Evolutionary conservation across 2,113 vertebrate species (phyloP).

Genomic region (Sisor rabdophorus): DNA sequence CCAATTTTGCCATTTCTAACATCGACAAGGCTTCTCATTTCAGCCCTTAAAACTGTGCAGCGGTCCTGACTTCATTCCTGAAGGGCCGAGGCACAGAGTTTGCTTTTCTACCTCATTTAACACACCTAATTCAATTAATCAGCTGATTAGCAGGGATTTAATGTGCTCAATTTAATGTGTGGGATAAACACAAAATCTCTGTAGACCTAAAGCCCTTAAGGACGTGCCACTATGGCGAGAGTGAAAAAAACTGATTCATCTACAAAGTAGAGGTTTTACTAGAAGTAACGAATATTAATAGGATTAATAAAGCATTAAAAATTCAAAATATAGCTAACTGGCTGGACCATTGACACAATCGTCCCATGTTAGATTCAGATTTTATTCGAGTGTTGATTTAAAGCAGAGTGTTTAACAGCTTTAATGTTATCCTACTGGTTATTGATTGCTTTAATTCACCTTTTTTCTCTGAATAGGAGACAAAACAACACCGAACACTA

Average conservation of each 20-base stretch:
- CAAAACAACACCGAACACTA: neutral
- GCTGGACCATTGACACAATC: no score
- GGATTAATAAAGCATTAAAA: neutral
- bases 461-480: no score
- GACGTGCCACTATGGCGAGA: neutral
- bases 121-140: conserved; percentile 13
- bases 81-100: neutral
- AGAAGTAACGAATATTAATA: neutral
- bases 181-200: conserved; percentile 10
- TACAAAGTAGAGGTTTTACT: neutral
- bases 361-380: neutral
- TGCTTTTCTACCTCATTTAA: conserved; percentile 4
- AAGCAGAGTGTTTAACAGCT: neutral
- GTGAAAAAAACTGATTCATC: neutral
- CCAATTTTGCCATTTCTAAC: no score
- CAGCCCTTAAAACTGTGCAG: neutral
- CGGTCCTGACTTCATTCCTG: neutral
- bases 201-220: neutral
- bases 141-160: conserved; percentile 9
- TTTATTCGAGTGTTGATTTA: neutral
- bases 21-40: neutral
- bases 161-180: neutral
- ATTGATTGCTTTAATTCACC: conserved; percentile 4
- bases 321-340: neutral
- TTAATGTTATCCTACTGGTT: neutral